phyloP scores from a whole-genome alignment of 2,888 invertebrate genomes.

The Lypha dubia region DNA sequence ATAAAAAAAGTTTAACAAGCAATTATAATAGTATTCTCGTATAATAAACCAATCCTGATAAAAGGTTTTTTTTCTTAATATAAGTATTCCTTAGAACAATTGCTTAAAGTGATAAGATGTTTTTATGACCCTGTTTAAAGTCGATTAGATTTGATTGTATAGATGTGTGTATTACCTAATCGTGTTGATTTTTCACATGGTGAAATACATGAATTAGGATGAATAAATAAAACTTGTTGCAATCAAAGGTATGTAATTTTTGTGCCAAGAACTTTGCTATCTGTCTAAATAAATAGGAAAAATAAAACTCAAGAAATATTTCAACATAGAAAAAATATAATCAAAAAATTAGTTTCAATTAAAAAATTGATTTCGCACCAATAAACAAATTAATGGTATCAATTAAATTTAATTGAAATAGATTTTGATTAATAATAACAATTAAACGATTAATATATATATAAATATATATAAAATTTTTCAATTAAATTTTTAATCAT shows the following conservation, averaged over 20 bases:
- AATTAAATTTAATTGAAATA: too few species aligned
- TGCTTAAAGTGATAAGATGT: conserved; percentile 35
- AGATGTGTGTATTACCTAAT: background rate
- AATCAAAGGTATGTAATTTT: conserved; percentile 1
- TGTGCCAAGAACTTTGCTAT: background rate
- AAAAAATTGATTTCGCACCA: too few species aligned
- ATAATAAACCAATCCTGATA: conserved; percentile 23
- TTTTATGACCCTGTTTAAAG: conserved; percentile 49
- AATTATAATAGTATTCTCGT: conserved; percentile 22
- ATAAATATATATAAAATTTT: too few species aligned
- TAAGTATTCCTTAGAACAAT: background rate
- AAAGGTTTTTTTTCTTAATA: background rate
- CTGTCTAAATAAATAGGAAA: background rate
- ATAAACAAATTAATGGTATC: too few species aligned
- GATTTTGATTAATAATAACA: too few species aligned
- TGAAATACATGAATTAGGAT: background rate
- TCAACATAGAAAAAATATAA: background rate
- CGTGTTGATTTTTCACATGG: background rate
- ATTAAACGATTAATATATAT: too few species aligned
- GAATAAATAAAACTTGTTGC: background rate
- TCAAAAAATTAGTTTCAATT: too few species aligned
- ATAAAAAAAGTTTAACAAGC: conserved; percentile 1
- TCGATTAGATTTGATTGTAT: conserved; percentile 31
- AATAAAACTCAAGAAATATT: background rate
- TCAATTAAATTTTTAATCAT: too few species aligned